phyloP scores from a whole-genome alignment of 2,888 invertebrate species.

The Beris chalybata region DNA sequence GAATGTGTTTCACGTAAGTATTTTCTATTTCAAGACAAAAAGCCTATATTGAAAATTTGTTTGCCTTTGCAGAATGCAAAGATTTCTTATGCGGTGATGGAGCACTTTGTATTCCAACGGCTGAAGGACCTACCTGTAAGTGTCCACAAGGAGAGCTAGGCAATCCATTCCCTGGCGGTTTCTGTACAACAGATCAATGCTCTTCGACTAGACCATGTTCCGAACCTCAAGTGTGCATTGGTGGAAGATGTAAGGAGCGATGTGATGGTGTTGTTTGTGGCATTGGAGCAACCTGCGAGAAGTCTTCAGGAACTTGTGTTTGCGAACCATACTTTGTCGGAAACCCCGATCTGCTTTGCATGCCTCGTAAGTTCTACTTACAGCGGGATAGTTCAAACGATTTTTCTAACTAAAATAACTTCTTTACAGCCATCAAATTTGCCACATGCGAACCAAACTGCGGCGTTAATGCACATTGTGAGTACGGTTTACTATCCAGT shows the following conservation, averaged over 20 bases:
- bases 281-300: slow-evolving; percentile 83
- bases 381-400: slow-evolving; percentile 1
- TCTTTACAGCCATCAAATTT: slow-evolving; percentile 69
- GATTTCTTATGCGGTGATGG: slow-evolving; percentile 75
- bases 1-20: slow-evolving; percentile 80
- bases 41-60: slow-evolving; percentile 1
- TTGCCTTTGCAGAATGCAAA: slow-evolving; percentile 46
- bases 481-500: slow-evolving; percentile 72
- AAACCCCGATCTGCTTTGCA: slow-evolving; percentile 85
- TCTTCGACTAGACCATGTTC: slow-evolving; percentile 75
- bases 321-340: slow-evolving; percentile 87
- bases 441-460: slow-evolving; percentile 81
- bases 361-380: slow-evolving; percentile 75
- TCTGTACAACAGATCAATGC: slow-evolving; percentile 80
- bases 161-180: slow-evolving; percentile 90
- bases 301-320: slow-evolving; percentile 77
- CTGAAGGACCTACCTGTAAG: slow-evolving; percentile 83
- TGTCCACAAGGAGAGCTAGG: slow-evolving; percentile 85
- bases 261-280: slow-evolving; percentile 88
- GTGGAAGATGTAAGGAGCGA: slow-evolving; percentile 84
- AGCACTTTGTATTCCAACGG: slow-evolving; percentile 83
- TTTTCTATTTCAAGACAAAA: neutral
- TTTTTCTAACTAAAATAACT: slow-evolving; percentile 21
- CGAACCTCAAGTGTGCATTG: slow-evolving; percentile 79
- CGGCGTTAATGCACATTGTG: slow-evolving; percentile 83